Percentiles rank a stretch among this genome's conserved stretches.
Conservation (phyloP, 2,113 vertebrate genomes). For the Microtus pennsylvanicus region DNA sequence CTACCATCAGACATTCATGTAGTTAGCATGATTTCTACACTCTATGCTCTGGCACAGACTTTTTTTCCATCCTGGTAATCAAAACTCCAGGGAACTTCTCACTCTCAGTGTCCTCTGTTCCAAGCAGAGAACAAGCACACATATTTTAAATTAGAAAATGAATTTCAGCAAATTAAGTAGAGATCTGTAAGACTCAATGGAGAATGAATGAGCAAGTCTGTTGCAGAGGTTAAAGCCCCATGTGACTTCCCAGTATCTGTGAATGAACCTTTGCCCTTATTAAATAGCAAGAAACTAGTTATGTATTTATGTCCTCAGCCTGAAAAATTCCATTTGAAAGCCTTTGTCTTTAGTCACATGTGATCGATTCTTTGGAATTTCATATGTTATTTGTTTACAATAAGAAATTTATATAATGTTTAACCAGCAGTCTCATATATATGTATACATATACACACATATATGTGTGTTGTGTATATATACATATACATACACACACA, state of each 20-base stretch:
- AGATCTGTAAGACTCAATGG: neutral
- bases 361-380: neutral
- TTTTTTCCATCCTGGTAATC: neutral
- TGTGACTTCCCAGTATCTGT: neutral
- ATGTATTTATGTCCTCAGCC: neutral
- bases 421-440: too few relatives aligned
- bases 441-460: neutral
- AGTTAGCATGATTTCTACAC: neutral
- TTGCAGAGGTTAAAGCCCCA: neutral
- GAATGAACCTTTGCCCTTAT: neutral
- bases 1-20: neutral
- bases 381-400: neutral
- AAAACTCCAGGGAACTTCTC: constrained; percentile 10
- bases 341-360: neutral
- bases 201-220: neutral
- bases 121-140: neutral
- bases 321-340: neutral
- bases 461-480: neutral
- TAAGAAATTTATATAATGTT: neutral
- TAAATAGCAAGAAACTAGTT: neutral
- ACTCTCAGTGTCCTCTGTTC: neutral
- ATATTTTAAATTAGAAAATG: constrained; percentile 29
- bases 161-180: neutral
- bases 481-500: too few relatives aligned
- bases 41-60: neutral